Evolutionary conservation across 2,113 vertebrate genomes (phyloP).

Genomic region (Ptychochromis oligacanthus): DNA sequence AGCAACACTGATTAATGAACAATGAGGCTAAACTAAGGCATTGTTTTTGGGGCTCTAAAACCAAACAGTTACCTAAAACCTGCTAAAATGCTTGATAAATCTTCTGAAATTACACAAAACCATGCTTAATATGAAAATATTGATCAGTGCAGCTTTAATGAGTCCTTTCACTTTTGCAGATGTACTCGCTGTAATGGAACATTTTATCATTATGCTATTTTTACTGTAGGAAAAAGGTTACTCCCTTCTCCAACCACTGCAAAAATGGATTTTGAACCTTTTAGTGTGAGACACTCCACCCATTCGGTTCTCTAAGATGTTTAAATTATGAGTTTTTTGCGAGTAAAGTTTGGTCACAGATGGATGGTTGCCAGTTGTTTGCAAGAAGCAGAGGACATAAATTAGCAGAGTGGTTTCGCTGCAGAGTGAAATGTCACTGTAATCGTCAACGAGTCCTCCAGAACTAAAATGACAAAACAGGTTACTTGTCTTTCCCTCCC

Average conservation of each 20-base stretch:
- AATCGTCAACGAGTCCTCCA: conserved; percentile 25
- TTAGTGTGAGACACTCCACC: conserved; percentile 16
- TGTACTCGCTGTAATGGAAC: not conserved
- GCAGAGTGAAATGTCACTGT: not conserved
- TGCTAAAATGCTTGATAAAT: not conserved
- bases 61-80: not conserved
- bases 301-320: conserved; percentile 16
- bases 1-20: not conserved
- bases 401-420: conserved; percentile 37
- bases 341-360: conserved; percentile 14
- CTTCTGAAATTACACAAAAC: not conserved
- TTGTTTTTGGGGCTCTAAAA: not conserved
- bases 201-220: not conserved
- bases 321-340: conserved; percentile 25
- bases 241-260: not conserved
- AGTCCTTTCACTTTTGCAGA: not conserved
- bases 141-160: not conserved
- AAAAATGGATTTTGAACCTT: conserved; percentile 2
- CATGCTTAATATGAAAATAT: not conserved
- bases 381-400: conserved; percentile 20
- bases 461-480: conserved; percentile 7
- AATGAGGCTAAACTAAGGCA: not conserved
- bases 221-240: not conserved
- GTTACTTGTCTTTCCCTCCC: not conserved
- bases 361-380: conserved; percentile 42